Evolutionary conservation across 2,797 vertebrate genomes (phyloP).

Genomic region (Sciurus vulgaris): DNA sequence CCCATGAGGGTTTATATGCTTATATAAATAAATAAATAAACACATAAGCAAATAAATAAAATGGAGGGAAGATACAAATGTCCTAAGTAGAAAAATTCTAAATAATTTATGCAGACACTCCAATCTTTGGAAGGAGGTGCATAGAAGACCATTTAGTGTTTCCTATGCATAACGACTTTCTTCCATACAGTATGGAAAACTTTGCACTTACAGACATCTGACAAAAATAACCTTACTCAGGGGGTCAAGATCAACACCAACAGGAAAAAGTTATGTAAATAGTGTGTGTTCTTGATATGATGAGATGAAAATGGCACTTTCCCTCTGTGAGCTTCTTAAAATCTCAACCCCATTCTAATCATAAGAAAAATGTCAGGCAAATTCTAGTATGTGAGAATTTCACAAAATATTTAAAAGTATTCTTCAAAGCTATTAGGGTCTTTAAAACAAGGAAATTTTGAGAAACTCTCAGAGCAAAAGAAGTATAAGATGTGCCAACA

Average conservation of each 20-base stretch:
- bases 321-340: background rate
- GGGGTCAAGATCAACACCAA: background rate
- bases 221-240: background rate
- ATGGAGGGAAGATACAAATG: background rate
- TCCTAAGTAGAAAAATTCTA: background rate
- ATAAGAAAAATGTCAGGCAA: background rate
- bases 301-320: background rate
- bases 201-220: background rate
- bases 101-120: too few species aligned
- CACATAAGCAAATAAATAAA: background rate
- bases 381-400: background rate
- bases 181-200: background rate
- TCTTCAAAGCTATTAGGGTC: background rate
- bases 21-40: background rate
- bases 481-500: background rate
- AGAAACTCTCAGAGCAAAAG: background rate
- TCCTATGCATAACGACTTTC: background rate
- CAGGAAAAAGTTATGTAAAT: background rate
- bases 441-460: background rate
- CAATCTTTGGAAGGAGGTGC: too few species aligned
- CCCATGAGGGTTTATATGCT: background rate
- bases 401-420: background rate
- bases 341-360: background rate
- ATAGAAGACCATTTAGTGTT: background rate
- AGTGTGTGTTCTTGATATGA: background rate